These are phyloP conservation scores for Chymomyza amoena DNA, from an alignment of 2,888 invertebrate species.

Conservation along the genomic window DNA sequence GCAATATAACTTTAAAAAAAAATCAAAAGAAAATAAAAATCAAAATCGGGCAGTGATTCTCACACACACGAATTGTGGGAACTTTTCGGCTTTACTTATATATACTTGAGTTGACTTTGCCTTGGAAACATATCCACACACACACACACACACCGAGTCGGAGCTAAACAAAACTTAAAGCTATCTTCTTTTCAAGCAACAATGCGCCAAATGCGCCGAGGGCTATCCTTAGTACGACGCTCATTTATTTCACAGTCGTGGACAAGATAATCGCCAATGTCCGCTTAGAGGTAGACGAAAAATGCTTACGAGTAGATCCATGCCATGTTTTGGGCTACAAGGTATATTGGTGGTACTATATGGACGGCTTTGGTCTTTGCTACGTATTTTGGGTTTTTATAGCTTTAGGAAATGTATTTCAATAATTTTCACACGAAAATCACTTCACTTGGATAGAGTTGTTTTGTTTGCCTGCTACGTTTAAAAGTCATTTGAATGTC, in stretches of 20 bases:
- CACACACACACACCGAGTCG: background rate
- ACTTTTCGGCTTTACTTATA: conserved; percentile 49
- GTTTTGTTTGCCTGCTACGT: background rate
- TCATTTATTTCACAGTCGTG: conserved; percentile 73
- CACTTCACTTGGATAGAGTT: conserved; percentile 43
- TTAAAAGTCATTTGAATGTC: conserved; percentile 40
- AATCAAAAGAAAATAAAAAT: background rate
- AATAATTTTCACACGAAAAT: conserved; percentile 72
- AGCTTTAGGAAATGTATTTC: conserved; percentile 68
- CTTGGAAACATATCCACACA: conserved; percentile 40
- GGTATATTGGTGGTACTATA: conserved; percentile 1
- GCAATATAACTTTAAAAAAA: background rate
- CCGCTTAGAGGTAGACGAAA: conserved; percentile 63
- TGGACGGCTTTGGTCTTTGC: conserved; percentile 14
- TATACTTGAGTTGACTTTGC: conserved; percentile 38
- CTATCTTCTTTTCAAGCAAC: conserved; percentile 62
- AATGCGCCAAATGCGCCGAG: conserved; percentile 61
- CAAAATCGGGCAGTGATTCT: conserved; percentile 38
- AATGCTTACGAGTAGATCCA: background rate
- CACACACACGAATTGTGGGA: conserved; percentile 52
- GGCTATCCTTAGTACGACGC: conserved; percentile 67
- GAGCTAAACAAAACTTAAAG: conserved; percentile 23
- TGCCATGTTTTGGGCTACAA: background rate
- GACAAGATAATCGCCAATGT: conserved; percentile 73
- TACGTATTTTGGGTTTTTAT: conserved; percentile 38